Evolutionary conservation across 1,140 invertebrate species (phyloP).

Genomic region (Magallana gigas): DNA sequence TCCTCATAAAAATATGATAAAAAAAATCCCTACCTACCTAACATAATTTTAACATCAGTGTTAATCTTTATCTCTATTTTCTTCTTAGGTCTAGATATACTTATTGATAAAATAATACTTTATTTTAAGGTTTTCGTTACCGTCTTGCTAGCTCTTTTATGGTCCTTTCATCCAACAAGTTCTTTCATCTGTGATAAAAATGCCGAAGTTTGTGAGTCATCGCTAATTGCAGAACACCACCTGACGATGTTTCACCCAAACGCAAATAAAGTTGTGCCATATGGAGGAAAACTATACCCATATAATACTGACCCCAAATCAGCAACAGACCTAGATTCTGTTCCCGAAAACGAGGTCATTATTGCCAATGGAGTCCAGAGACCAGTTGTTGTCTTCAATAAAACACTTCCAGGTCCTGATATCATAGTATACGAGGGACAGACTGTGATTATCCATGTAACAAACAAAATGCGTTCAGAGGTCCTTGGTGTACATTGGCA

Average conservation of each 20-base stretch:
- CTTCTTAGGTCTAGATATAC: too few species aligned
- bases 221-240: conserved; percentile 54
- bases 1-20: too few species aligned
- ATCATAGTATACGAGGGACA: conserved; percentile 91
- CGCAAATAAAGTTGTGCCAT: conserved; percentile 48
- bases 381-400: conserved; percentile 67
- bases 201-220: conserved; percentile 60
- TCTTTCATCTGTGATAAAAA: conserved; percentile 51
- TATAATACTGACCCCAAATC: conserved; percentile 55
- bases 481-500: conserved; percentile 93
- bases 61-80: too few species aligned
- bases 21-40: too few species aligned
- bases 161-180: neutral
- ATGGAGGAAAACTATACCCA: conserved; percentile 60
- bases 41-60: too few species aligned
- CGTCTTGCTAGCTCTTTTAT: neutral
- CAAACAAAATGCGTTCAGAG: conserved; percentile 89
- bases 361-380: conserved; percentile 68
- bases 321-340: conserved; percentile 83
- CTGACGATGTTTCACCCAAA: conserved; percentile 63
- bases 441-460: conserved; percentile 91
- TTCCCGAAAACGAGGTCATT: conserved; percentile 65
- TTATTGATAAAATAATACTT: too few species aligned
- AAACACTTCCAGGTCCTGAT: conserved; percentile 71
- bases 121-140: neutral